Conservation (phyloP, 2,113 vertebrate species). For the Jaculus jaculus region DNA sequence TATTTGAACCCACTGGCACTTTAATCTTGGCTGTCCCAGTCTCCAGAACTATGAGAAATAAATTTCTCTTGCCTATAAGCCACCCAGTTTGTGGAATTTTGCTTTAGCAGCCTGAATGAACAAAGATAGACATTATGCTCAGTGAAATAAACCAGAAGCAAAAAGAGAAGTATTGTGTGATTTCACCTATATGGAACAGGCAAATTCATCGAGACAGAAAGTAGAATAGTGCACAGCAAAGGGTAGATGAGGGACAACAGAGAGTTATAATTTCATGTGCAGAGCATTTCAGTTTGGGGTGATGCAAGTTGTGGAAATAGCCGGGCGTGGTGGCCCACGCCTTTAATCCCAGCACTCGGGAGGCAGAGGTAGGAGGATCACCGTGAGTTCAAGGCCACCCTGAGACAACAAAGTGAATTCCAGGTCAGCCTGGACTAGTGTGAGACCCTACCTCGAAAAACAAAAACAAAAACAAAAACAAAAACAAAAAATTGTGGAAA, state of each 20-base stretch:
- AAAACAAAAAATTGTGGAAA: neutral
- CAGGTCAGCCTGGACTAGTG: too few relatives aligned
- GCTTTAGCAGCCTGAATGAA: neutral
- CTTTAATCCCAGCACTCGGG: too few relatives aligned
- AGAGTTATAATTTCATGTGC: too few relatives aligned
- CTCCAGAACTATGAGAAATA: neutral
- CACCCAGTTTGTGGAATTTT: neutral
- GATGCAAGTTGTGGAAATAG: neutral
- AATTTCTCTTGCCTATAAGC: neutral
- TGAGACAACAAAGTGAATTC: too few relatives aligned
- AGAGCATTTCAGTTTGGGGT: neutral
- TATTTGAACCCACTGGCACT: too few relatives aligned
- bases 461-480: too few relatives aligned
- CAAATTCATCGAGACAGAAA: neutral
- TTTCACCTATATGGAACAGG: neutral
- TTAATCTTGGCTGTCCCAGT: neutral
- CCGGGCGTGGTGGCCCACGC: too few relatives aligned
- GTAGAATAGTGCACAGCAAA: neutral
- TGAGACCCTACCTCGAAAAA: too few relatives aligned
- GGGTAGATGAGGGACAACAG: neutral
- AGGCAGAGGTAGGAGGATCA: too few relatives aligned
- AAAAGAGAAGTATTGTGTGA: neutral
- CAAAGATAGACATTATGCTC: neutral
- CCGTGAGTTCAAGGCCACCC: too few relatives aligned
- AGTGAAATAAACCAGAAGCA: neutral